Base-by-base conservation (phyloP, 2,113 vertebrate species). In the Callipepla squamata region DNA sequence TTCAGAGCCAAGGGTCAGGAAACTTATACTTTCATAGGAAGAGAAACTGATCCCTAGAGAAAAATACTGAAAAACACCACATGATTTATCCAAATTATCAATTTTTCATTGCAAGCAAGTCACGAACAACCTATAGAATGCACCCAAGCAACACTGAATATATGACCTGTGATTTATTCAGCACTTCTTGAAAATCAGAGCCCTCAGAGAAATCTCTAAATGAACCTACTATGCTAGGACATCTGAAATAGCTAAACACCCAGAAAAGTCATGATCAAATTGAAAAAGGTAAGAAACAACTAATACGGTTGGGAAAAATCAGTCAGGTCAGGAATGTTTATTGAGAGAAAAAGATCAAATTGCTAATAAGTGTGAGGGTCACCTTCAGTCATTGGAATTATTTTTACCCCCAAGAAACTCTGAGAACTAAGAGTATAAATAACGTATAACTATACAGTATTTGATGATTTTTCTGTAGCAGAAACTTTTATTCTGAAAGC, bases 1-100 rank as follows among this genome's bases (percentile, higher is more conserved):
- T 82, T 82, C 63, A 87, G 61, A 89, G 4, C 9, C 22, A 42
- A 32, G 3, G 67, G 14, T 44, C 45, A 74, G 28, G 62, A 70
- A 9, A 25, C 6, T 77, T 80, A 22, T 8, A 11, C 25, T 75
- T 82, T 40, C n/a, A 32, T 6, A 16, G 17, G 20, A 77, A 58
- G 3, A 87, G 19, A 74, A 90, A 34, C 0, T 36, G 15, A 80
- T 67, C 5, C 21, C 13, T 62, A 23, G 69, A 45, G 4, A 85
- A 23, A 72, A 2, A 26, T 55, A 15, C 3, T 32, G 25, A 79
- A 72, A 68, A 8, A 0, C 36, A 70, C 5, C 32, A 63, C 0
- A 38, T 53, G 0, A 45, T 38, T 81, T 18, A 69, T 59, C 48
- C 30, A 28, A 17, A 17, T 38, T 53, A 16, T 30, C 45, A 1